These are phyloP conservation scores for Ylistrum balloti DNA, from an alignment of 1,140 invertebrate species.

Conservation along the genomic window DNA sequence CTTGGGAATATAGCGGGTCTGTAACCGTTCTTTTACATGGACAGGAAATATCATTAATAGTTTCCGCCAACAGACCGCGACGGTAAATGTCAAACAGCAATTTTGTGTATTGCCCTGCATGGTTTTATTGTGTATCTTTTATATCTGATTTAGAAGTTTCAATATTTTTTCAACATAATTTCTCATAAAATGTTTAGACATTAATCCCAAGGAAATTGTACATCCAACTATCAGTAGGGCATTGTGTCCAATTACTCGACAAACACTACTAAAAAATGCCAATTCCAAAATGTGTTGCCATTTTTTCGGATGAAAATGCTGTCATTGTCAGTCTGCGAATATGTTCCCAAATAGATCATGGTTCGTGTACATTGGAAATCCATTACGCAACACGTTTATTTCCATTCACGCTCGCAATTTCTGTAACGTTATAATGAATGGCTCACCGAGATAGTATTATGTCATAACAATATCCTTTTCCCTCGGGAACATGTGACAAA, in stretches of 20 bases:
- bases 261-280: background rate
- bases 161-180: no score
- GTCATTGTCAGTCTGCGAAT: background rate
- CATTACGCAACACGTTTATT: background rate
- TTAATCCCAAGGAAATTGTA: background rate
- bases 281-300: background rate
- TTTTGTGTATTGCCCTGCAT: background rate
- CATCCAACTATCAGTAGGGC: background rate
- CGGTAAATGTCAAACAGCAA: constrained; percentile 6
- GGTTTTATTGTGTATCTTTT: background rate
- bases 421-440: background rate
- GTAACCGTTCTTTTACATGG: background rate
- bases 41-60: constrained; percentile 18
- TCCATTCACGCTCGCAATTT: background rate
- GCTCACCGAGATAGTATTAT: background rate
- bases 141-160: background rate
- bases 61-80: background rate
- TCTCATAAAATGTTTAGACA: background rate
- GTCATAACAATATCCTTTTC: background rate
- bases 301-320: background rate
- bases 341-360: background rate
- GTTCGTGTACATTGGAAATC: background rate
- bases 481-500: background rate
- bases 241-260: background rate
- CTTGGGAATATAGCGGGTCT: background rate